Evolutionary conservation across 2,797 vertebrate species (phyloP), one percentile per base, ranked within the genome.

Genomic region (Aldrovandia affinis): DNA sequence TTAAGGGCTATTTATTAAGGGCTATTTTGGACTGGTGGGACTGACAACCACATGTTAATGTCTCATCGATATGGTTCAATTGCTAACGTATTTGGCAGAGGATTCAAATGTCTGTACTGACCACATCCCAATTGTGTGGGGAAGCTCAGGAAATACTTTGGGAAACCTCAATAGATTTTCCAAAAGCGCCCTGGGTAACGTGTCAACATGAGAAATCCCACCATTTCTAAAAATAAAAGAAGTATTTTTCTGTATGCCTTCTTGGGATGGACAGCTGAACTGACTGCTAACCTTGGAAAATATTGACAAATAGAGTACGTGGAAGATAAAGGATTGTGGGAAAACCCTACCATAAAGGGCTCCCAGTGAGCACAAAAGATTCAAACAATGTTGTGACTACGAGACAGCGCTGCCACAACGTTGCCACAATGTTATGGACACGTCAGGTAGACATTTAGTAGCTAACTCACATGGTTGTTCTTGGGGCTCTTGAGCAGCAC

Each of bases 401-500:
- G 25, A 22, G 25, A 30, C 61, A 63, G 25, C 22, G n/a, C n/a
- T 57, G 3, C 55, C 55, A 20, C 55, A 57, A 57, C 14, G 55
- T 52, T 63, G n/a, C n/a, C n/a, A 30, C 61, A 63, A n/a, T 1
- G 28, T 33, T 15, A 70, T 2, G 9, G 65, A 36, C 65, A 36
- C 65, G 10, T 70, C 2, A 36, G 12, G 28, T 20, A 36, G 8
- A 70, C 33, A 6, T 9, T 57, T 1, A 20, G 2, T 2, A 22
- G 22, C 20, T 12, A 25, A 85, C 89, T 88, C 90, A 95, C 93
- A 30, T 91, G 92, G 33, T 89, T 91, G 93, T 93, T 93, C 89
- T 92, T 93, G 89, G 93, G 93, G 87, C 91, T 89, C 85, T 91
- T 93, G 86, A 94, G 91, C 85, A 93, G 87, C 88, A 95, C 90